phyloP scores from a whole-genome alignment of 53 echinoderm and acorn worm species.

The Holothuria leucospilota region DNA sequence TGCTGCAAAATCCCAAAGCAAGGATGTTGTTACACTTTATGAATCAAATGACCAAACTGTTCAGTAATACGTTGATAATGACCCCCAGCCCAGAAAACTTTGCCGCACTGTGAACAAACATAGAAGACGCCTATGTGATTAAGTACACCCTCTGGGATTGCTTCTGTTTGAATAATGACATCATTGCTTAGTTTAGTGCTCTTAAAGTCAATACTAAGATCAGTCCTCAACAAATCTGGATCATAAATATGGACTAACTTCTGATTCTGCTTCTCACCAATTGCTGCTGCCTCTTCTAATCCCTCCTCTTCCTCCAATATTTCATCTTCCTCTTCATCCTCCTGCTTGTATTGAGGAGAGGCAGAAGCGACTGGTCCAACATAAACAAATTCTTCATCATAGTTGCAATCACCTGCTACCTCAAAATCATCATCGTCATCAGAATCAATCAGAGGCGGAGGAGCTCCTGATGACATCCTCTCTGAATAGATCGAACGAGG shows the following conservation, averaged over 20 bases:
- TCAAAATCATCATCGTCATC: constrained; percentile 53
- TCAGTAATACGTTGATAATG: constrained; percentile 72
- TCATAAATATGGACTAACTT: not conserved
- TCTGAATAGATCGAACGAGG: not conserved
- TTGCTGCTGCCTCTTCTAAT: not conserved
- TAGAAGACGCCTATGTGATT: constrained; percentile 69
- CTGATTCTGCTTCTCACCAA: not conserved
- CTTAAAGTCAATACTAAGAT: constrained; percentile 25
- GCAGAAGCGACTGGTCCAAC: constrained; percentile 30
- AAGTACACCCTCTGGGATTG: constrained; percentile 62
- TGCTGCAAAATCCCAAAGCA: too few relatives aligned
- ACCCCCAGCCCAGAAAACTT: constrained; percentile 93
- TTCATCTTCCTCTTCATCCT: not conserved
- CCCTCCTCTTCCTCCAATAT: not conserved
- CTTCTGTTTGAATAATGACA: constrained; percentile 2
- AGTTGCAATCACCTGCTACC: constrained; percentile 47
- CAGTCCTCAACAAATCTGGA: constrained; percentile 6
- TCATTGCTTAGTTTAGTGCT: constrained; percentile 13
- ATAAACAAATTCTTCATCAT: constrained; percentile 42
- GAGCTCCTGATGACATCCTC: constrained; percentile 33
- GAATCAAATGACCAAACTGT: constrained; percentile 62
- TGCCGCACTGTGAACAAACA: constrained; percentile 84
- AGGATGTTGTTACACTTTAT: not conserved
- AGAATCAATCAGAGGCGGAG: not conserved
- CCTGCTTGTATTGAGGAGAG: not conserved